Percentiles rank a stretch among this genome's conserved stretches.
Conservation (phyloP, 2,113 vertebrate species). For the Chascanopsetta lugubris region DNA sequence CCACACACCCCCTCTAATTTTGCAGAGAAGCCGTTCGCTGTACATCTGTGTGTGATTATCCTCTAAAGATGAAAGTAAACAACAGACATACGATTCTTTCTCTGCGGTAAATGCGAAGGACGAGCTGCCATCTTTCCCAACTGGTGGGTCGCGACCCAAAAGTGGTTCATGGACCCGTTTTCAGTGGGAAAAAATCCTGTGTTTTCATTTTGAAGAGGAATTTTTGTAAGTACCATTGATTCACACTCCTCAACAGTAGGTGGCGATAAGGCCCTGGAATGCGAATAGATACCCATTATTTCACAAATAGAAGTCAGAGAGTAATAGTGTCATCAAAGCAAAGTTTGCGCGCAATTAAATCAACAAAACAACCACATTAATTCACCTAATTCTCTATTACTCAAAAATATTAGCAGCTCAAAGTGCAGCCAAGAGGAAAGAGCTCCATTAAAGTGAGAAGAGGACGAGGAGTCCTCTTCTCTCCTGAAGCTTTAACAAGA, state of each 20-base stretch:
- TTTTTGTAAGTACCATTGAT: no score
- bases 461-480: conserved; percentile 1
- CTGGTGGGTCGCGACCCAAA: no score
- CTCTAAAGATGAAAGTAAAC: neutral
- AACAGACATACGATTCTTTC: neutral
- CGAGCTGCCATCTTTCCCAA: neutral
- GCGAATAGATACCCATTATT: no score
- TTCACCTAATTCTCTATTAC: neutral
- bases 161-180: no score
- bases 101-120: neutral
- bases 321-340: neutral
- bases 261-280: no score
- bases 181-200: no score
- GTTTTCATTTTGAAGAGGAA: no score
- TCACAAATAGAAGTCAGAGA: no score
- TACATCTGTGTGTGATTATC: conserved; percentile 15
- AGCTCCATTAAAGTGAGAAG: no score
- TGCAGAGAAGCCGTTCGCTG: conserved; percentile 7
- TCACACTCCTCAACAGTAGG: no score
- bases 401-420: neutral
- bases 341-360: neutral
- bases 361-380: neutral
- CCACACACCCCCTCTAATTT: conserved; percentile 15
- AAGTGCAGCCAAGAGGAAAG: neutral
- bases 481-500: conserved; percentile 13